Evolutionary conservation across 35 echinoderm and acorn worm species (phyloP), one percentile per base, ranked within the genome.

Genomic region (Patiria miniata): DNA sequence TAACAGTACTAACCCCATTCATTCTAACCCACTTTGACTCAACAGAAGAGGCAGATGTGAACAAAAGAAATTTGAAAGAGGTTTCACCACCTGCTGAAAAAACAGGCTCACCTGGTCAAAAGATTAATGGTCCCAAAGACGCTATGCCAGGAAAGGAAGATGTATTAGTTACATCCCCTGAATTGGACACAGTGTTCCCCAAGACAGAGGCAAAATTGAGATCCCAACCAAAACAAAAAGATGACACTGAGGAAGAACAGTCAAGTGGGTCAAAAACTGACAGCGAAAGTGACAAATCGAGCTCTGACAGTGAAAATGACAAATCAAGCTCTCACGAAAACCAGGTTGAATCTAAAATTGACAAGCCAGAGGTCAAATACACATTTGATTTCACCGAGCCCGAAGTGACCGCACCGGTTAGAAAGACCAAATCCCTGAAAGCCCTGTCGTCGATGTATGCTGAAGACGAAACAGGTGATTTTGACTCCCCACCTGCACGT

Each of bases 401-500:
- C 29, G 26, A 73, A 73, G 65, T 15, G 34, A 26, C 65, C 7
- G 14, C 8, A 26, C 65, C 30, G 1, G 8, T 40, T 5, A 80
- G 78, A 80, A 80, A 80, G 37, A 44, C 78, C 37, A 80, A 39
- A 39, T 73, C 65, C 5, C 26, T 73, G 65, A 73, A 73, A 73
- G 65, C 65, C 26, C 65, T 73, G 29, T 73, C 65, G 14, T 34
- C 34, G 10, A 73, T 73, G 65, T 73, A 73, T 73, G 65, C 65
- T 60, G 57, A n/a, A n/a, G 57, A 60, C 19, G 57, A 60, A 26
- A n/a, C n/a, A 47, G 65, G 29, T 73, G 65, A 73, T 0, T 36
- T 73, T 73, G 21, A 6, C 42, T 47, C 42, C 42, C 42, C 42
- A 47, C 42, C 42, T 47, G 42, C 42, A 47, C 42, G 65, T 73